Conservation (phyloP, 2,888 invertebrate species). For the Nephrotoma guestfalica region DNA sequence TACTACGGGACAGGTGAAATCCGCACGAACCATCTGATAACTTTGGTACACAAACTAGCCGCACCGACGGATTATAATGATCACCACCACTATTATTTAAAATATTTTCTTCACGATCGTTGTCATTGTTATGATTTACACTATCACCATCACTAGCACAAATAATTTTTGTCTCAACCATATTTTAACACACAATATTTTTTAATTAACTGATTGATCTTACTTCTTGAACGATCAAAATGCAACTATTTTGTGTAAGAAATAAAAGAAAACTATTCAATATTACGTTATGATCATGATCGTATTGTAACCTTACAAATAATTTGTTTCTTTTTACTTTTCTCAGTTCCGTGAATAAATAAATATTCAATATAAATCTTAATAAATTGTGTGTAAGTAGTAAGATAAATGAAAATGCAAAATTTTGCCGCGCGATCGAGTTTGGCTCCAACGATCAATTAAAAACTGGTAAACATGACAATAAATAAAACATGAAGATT, state of each 20-base stretch:
- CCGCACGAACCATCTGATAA: slow-evolving; percentile 47
- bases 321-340: not conserved
- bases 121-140: not conserved
- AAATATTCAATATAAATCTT: not conserved
- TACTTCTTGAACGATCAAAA: not conserved
- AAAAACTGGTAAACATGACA: not conserved
- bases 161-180: not conserved
- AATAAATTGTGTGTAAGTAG: not conserved
- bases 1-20: slow-evolving; percentile 55
- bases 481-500: not conserved
- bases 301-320: not conserved
- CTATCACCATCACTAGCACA: not conserved
- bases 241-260: not conserved
- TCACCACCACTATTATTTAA: slow-evolving; percentile 12
- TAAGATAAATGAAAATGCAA: not conserved
- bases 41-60: slow-evolving; percentile 40
- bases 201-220: not conserved
- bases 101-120: not conserved
- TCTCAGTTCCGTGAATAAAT: not conserved
- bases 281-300: not conserved
- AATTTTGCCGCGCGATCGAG: not conserved
- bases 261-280: not conserved
- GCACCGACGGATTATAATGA: slow-evolving; percentile 23
- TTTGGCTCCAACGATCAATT: not conserved
- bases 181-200: not conserved